Base-by-base conservation (phyloP, 2,797 vertebrate genomes). In the Echiichthys vipera region DNA sequence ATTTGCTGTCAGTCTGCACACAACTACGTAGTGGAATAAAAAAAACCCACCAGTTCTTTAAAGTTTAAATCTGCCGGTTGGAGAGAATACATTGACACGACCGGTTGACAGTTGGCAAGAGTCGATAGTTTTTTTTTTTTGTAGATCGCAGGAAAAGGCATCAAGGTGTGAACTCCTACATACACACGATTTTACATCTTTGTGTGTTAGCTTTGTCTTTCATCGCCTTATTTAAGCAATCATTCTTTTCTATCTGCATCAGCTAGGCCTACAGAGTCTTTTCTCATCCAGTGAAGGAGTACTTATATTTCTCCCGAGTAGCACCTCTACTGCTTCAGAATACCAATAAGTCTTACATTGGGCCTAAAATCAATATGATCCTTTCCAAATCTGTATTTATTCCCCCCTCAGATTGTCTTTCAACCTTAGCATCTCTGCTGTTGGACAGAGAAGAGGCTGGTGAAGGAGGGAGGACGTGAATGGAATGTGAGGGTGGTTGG, bases 381-480 rank as follows among this genome's bases (percentile, higher is more conserved):
- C 76, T 61, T 70, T 71, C 64, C 71, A 69, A 85, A 84, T 84
- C 69, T 80, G 69, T 85, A 86, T 83, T 83, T 83, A 83, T 90
- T 75, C 80, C 68, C 72, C 58, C 65, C 72, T 86, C 58, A 68
- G 70, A 85, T 84, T 72, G 83, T 84, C 84, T 90, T 61, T 85
- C 42, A 71, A 79, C 77, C 75, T 74, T 42, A 63, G 71, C 36
- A 73, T 75, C 74, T 84, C 29, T 57, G 62, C 69, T 76, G 65
- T 58, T 81, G 83, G 83, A 89, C 53, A 84, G 81, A 71, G 78
- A 55, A 55, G 69, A 82, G 73, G 73, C 77, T 72, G 73, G 34
- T 71, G 66, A 86, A 80, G 71, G 69, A 68, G 70, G 73, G 47
- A 57, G 64, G 75, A 90, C 75, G 71, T 88, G 87, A 88, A 77